phyloP scores from a whole-genome alignment of 2,888 invertebrate species.

The Cephus spinipes region DNA sequence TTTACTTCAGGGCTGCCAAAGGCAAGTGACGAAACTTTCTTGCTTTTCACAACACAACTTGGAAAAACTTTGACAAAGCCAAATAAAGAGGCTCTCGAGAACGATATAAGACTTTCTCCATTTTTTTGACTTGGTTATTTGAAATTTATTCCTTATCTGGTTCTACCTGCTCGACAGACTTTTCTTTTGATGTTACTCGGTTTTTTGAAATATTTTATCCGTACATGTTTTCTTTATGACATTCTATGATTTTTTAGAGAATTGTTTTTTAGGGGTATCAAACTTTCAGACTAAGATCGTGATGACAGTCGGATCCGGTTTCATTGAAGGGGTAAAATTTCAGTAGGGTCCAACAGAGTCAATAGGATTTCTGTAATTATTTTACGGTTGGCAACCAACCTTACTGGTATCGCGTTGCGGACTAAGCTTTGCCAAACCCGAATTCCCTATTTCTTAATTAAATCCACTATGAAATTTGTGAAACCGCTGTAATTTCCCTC shows the following conservation, averaged over 20 bases:
- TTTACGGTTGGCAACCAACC: neutral
- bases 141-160: neutral
- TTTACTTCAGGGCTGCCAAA: neutral
- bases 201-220: neutral
- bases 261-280: neutral
- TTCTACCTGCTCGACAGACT: neutral
- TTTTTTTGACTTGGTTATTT: neutral
- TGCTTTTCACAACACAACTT: neutral
- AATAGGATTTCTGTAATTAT: neutral
- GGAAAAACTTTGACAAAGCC: neutral
- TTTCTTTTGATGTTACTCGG: neutral
- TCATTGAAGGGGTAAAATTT: neutral
- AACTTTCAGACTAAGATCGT: neutral
- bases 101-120: neutral
- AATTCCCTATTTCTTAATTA: neutral
- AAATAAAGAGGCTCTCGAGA: neutral
- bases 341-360: neutral
- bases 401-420: neutral
- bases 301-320: neutral
- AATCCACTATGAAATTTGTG: neutral
- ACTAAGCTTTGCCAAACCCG: neutral
- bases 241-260: neutral
- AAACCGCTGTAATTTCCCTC: too few relatives aligned
- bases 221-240: neutral
- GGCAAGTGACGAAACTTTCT: neutral